These are phyloP conservation scores for Oophaga sylvatica DNA, from an alignment of 2,797 vertebrate genomes.

Conservation along the genomic window DNA sequence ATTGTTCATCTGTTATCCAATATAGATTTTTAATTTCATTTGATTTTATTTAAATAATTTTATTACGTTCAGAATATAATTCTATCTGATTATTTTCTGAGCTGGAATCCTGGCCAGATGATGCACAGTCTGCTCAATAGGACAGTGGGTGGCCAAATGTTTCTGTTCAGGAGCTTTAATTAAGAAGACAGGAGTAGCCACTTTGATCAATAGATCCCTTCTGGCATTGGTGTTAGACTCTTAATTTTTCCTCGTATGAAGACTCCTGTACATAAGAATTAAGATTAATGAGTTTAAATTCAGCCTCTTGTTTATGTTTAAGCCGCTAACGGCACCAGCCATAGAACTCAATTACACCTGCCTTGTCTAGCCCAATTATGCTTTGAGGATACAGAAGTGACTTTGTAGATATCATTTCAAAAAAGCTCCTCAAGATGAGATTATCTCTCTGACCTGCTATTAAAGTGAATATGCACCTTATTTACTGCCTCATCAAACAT, in stretches of 20 bases:
- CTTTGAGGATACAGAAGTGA: not conserved
- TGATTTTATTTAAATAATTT: not conserved
- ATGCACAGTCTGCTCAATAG: slow-evolving; percentile 30
- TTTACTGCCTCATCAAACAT: not conserved
- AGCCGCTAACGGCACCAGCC: not conserved
- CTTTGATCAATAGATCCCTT: slow-evolving; percentile 54
- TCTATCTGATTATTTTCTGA: slow-evolving; percentile 17
- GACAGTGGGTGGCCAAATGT: slow-evolving; percentile 39
- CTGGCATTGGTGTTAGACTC: slow-evolving; percentile 37
- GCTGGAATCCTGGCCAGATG: slow-evolving; percentile 8
- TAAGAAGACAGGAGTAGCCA: slow-evolving; percentile 42
- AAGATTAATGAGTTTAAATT: slow-evolving; percentile 40
- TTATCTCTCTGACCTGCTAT: not conserved
- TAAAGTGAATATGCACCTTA: not conserved
- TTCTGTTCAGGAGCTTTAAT: slow-evolving; percentile 42
- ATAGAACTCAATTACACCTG: slow-evolving; percentile 26
- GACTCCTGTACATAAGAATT: slow-evolving; percentile 47
- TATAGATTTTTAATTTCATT: not conserved
- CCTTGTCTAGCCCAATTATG: slow-evolving; percentile 18
- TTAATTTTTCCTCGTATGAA: slow-evolving; percentile 30
- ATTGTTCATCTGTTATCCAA: not conserved
- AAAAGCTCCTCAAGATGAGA: not conserved
- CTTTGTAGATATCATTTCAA: too few relatives aligned
- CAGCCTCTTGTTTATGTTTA: slow-evolving; percentile 27
- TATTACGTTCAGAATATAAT: not conserved